Conservation (phyloP, 2,797 vertebrate species). For the Dermochelys coriacea region DNA sequence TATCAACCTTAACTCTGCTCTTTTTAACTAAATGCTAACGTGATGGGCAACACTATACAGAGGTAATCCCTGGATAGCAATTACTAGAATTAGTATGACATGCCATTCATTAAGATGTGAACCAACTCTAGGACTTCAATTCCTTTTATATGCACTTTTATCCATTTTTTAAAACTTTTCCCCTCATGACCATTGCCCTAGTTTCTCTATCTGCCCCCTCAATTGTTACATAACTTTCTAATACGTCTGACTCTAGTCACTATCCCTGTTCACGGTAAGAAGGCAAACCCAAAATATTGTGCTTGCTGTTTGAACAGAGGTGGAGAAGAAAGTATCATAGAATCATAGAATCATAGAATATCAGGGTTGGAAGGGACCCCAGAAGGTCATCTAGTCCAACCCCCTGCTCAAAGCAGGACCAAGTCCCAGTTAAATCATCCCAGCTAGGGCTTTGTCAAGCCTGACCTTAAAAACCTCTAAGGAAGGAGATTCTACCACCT, state of each 20-base stretch:
- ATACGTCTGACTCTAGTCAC: rapidly evolving
- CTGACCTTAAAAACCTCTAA: too few relatives aligned
- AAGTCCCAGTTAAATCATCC: too few relatives aligned
- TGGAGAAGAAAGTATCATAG: background rate
- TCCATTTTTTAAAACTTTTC: background rate
- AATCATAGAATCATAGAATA: too few relatives aligned
- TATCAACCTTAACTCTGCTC: background rate
- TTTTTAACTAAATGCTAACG: background rate
- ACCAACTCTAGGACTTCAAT: background rate
- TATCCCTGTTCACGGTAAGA: rapidly evolving
- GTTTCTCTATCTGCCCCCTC: background rate
- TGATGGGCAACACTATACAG: background rate
- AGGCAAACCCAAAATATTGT: rapidly evolving
- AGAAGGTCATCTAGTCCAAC: too few relatives aligned
- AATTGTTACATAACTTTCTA: background rate
- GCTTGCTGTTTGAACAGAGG: background rate
- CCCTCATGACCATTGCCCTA: background rate
- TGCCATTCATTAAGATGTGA: background rate
- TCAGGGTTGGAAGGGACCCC: too few relatives aligned
- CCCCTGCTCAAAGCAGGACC: too few relatives aligned
- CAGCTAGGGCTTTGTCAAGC: too few relatives aligned
- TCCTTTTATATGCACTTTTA: background rate
- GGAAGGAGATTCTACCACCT: too few relatives aligned
- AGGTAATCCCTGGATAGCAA: background rate
- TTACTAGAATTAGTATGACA: background rate